Evolutionary conservation across 1,140 invertebrate genomes (phyloP).

Genomic region (Streblospio benedicti): DNA sequence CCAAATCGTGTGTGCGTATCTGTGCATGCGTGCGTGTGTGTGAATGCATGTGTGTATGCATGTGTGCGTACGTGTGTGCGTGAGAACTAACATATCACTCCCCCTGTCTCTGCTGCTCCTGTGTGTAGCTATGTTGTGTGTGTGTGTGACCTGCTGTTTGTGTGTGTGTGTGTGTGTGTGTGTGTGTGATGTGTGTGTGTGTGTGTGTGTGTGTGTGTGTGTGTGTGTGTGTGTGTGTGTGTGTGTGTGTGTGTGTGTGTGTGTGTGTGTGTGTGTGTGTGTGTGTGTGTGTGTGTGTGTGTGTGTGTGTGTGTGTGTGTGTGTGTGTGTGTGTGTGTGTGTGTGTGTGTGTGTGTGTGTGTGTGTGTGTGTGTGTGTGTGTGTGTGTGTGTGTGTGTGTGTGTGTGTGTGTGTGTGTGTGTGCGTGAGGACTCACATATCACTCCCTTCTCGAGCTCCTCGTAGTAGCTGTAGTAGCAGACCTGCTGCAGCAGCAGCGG

Average conservation of each 20-base stretch:
- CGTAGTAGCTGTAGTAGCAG: slow-evolving; percentile 56
- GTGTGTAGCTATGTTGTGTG: too few relatives aligned
- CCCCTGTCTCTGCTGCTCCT: too few relatives aligned
- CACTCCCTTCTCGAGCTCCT: slow-evolving; percentile 68
- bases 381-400: slow-evolving; percentile 13
- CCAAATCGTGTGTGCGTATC: too few relatives aligned
- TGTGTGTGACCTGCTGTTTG: not conserved
- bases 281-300: slow-evolving; percentile 14
- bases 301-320: slow-evolving; percentile 14
- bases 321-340: slow-evolving; percentile 13
- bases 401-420: slow-evolving; percentile 14
- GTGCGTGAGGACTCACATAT: slow-evolving; percentile 42
- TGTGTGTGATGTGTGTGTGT: not conserved
- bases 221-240: slow-evolving; percentile 13
- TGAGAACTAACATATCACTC: too few relatives aligned
- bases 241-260: slow-evolving; percentile 13
- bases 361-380: slow-evolving; percentile 11
- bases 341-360: slow-evolving; percentile 13
- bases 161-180: too few relatives aligned
- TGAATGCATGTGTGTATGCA: too few relatives aligned
- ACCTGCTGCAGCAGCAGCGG: slow-evolving; percentile 64
- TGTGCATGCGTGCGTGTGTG: too few relatives aligned
- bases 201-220: slow-evolving; percentile 9
- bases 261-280: slow-evolving; percentile 11
- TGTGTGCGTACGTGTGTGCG: too few relatives aligned